Evolutionary conservation across 2,888 invertebrate species (phyloP).

Genomic region (Saturnia pavonia): DNA sequence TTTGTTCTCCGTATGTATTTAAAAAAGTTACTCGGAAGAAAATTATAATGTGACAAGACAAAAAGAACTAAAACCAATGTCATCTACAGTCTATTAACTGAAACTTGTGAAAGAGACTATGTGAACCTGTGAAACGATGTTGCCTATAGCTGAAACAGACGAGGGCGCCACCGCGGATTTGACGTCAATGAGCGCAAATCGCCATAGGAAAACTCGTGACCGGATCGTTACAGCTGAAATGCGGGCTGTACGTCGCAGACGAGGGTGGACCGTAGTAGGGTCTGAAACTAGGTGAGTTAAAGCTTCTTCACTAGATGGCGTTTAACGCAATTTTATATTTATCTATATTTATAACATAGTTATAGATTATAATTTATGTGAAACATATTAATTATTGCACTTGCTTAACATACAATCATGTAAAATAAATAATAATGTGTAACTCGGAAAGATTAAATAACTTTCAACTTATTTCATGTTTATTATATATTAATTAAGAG

Average conservation of each 20-base stretch:
- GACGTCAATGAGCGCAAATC: slow-evolving; percentile 52
- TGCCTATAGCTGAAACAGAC: slow-evolving; percentile 71
- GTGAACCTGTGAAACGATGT: slow-evolving; percentile 45
- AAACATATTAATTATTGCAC: no score
- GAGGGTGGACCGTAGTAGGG: slow-evolving; percentile 90
- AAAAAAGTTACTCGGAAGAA: not conserved
- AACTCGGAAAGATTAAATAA: no score
- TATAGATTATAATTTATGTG: no score
- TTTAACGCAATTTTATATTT: slow-evolving; percentile 27
- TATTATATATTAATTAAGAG: no score
- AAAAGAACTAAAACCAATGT: not conserved
- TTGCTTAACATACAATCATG: no score
- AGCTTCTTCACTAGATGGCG: slow-evolving; percentile 56
- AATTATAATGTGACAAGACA: not conserved
- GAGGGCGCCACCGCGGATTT: slow-evolving; percentile 62
- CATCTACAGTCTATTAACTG: slow-evolving; percentile 16
- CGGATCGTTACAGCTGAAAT: slow-evolving; percentile 73
- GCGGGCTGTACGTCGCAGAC: slow-evolving; percentile 80
- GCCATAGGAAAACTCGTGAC: slow-evolving; percentile 67
- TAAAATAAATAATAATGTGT: no score
- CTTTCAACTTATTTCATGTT: no score
- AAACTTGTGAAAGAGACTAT: slow-evolving; percentile 13
- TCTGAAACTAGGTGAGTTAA: slow-evolving; percentile 86
- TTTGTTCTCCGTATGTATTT: not conserved
- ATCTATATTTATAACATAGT: not conserved